Evolutionary conservation across 2,888 invertebrate species (phyloP), one percentile per base, ranked within the genome.

Genomic region (Caenorhabditis japonica): DNA sequence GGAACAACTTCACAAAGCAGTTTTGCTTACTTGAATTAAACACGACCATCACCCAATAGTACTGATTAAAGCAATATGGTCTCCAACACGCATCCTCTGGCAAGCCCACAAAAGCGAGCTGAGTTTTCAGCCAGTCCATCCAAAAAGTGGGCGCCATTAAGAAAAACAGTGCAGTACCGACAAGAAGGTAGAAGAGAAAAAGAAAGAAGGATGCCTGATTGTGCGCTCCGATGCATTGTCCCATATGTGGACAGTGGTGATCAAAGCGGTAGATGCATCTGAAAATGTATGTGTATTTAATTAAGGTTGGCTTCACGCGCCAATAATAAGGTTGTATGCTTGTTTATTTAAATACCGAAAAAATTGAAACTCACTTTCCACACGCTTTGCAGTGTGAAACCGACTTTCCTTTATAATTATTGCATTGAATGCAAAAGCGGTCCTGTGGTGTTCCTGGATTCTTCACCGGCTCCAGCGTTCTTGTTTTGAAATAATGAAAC

Each of bases 201-300:
- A 66, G 34, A 43, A 49, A 66, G 51, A 66, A 66, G 51, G 56
- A 47, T 5, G 51, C 43, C 21, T 66, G 66, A 43, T 66, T 66
- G 41, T 66, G 66, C 17, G 66, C 66, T 19, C 66, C 66, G 21
- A 66, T 51, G 27, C 66, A 66, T 36, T 66, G 66, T n/a, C 56
- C 66, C 21, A 66, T 56, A 30, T 58, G 56, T 8, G 66, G 66
- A 56, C 66, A 66, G 30, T 66, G 66, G 19, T 66, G 66, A 33
- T 66, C 66, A 49, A 66, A 51, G 3, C 56, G 41, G 51, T 66
- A 66, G 36, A 66, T 66, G 44, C 66, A 66, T n/a, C 41, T 41
- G 41, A 10, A 41, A 12, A 41, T 17, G n/a, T 17, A n/a, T 30
- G 5, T 5, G 30, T 5, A 10, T 5, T 7, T 5, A 30, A 30